phyloP scores from a whole-genome alignment of 2,888 invertebrate genomes.

The Urechis unicinctus region DNA sequence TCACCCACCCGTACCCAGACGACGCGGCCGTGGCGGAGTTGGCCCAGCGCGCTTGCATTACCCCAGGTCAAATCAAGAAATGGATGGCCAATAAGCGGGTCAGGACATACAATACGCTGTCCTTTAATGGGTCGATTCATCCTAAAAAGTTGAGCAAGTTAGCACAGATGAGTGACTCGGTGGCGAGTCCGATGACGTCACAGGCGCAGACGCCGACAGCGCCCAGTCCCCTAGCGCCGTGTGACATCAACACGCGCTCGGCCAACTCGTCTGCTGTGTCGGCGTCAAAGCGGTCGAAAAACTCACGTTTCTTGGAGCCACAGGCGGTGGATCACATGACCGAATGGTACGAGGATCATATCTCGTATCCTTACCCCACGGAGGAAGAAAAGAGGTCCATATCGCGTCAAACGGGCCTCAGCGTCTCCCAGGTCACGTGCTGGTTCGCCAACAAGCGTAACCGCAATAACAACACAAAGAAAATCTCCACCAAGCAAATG shows the following conservation, averaged over 20 bases:
- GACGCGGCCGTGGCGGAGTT: conserved; percentile 31
- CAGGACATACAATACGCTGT: conserved; percentile 37
- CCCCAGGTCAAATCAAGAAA: conserved; percentile 36
- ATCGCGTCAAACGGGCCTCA: conserved; percentile 7
- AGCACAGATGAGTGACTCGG: conserved; percentile 11
- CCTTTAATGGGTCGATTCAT: conserved; percentile 39
- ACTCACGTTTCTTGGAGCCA: conserved; percentile 12
- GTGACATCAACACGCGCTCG: background rate
- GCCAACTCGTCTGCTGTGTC: background rate
- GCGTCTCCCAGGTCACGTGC: conserved; percentile 19
- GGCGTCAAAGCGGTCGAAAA: background rate
- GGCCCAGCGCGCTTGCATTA: conserved; percentile 24
- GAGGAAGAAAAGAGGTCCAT: conserved; percentile 17
- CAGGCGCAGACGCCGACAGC: background rate
- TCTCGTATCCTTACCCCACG: conserved; percentile 18
- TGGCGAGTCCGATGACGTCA: background rate
- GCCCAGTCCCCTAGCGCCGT: background rate
- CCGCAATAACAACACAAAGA: conserved; percentile 18
- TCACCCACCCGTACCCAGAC: conserved; percentile 36
- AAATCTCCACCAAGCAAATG: conserved; percentile 3
- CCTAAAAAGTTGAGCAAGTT: conserved; percentile 34
- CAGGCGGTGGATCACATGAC: conserved; percentile 14
- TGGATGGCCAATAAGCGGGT: conserved; percentile 44
- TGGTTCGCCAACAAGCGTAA: conserved; percentile 23
- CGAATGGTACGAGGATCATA: conserved; percentile 17